These are phyloP conservation scores for Scolopax rusticola DNA, from an alignment of 2,797 vertebrate genomes.

Conservation along the genomic window DNA sequence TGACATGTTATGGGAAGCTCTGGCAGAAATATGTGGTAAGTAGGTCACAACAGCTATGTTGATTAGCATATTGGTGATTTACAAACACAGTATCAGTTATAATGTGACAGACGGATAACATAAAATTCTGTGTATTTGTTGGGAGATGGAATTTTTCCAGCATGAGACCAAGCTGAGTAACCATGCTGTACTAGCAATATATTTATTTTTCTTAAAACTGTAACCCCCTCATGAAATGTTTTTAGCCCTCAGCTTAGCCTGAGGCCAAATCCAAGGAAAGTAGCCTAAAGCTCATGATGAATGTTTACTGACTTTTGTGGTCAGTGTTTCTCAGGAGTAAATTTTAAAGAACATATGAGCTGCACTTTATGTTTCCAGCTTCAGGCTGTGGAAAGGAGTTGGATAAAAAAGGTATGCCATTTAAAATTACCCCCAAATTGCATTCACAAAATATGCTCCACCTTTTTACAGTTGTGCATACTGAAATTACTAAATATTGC, in stretches of 20 bases:
- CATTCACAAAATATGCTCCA: constrained; percentile 56
- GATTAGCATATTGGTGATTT: constrained; percentile 71
- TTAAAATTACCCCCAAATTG: constrained; percentile 64
- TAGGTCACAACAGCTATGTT: constrained; percentile 78
- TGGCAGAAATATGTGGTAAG: constrained; percentile 70
- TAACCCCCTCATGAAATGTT: constrained; percentile 74
- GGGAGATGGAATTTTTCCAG: constrained; percentile 42
- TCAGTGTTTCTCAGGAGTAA: constrained; percentile 78
- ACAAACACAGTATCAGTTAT: constrained; percentile 45
- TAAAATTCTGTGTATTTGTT: constrained; percentile 12
- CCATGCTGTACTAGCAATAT: constrained; percentile 18
- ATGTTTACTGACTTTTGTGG: constrained; percentile 79
- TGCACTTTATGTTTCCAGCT: constrained; percentile 72
- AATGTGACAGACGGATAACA: constrained; percentile 23
- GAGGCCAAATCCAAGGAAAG: constrained; percentile 80
- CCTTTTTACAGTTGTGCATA: constrained; percentile 47
- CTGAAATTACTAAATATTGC: constrained; percentile 70
- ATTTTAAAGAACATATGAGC: constrained; percentile 72
- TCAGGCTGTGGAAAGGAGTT: constrained; percentile 70
- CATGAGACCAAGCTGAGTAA: constrained; percentile 43
- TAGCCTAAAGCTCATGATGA: constrained; percentile 79
- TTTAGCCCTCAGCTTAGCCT: constrained; percentile 80
- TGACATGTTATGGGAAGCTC: constrained; percentile 61
- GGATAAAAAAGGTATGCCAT: constrained; percentile 55
- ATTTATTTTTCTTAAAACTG: constrained; percentile 69